A percentile compares a stretch with the other conserved stretches of the same genome.
phyloP scores from a whole-genome alignment of 2,113 vertebrate species.

The Ceyx cyanopectus region DNA sequence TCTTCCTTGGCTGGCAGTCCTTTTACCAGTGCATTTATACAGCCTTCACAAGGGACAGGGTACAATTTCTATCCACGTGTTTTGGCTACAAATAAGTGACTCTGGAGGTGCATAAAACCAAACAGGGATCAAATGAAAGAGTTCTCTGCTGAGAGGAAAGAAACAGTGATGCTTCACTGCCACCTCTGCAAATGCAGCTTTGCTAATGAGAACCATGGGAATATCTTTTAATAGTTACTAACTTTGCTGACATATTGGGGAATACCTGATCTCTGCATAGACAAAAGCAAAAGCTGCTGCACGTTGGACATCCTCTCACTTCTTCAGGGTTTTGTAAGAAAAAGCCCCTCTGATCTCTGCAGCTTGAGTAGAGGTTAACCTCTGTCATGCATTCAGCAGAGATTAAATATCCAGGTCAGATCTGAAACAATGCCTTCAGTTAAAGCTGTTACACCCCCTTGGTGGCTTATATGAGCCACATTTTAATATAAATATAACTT shows the following conservation, averaged over 20 bases:
- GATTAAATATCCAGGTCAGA: too few relatives aligned
- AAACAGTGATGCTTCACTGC: not conserved
- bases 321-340: too few relatives aligned
- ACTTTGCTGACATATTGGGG: not conserved
- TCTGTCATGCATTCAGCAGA: too few relatives aligned
- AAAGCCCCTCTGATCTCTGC: too few relatives aligned
- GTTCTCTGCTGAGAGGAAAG: not conserved
- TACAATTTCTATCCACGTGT: not conserved
- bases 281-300: not conserved
- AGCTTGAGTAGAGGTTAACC: too few relatives aligned
- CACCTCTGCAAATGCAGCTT: not conserved
- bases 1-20: not conserved
- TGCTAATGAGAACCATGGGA: not conserved
- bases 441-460: not conserved
- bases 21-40: not conserved
- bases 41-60: not conserved
- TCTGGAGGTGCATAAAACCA: not conserved
- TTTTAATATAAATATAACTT: not conserved
- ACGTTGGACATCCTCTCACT: not conserved
- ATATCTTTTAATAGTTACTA: not conserved
- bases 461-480: not conserved
- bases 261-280: not conserved
- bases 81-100: not conserved
- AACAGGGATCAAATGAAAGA: not conserved
- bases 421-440: not conserved